These are phyloP conservation scores for Diarsia brunnea DNA, from an alignment of 2,888 invertebrate species.

Conservation along the genomic window DNA sequence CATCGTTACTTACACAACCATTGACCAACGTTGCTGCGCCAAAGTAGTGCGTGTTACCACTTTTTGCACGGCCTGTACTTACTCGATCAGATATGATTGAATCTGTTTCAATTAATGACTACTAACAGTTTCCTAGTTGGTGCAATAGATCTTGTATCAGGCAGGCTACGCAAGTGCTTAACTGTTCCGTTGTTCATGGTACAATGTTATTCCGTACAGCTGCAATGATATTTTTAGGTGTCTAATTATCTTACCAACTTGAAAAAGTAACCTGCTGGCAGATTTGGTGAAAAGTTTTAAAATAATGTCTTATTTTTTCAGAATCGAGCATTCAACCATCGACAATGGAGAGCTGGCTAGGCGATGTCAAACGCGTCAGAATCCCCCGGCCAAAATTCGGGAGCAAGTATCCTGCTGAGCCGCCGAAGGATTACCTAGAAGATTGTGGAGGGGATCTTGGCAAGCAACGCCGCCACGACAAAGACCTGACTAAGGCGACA, in stretches of 20 bases:
- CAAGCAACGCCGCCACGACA: slow-evolving; percentile 87
- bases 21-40: slow-evolving; percentile 73
- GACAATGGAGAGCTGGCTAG: slow-evolving; percentile 95
- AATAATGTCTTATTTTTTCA: slow-evolving; percentile 17
- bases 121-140: slow-evolving; percentile 66
- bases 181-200: slow-evolving; percentile 22
- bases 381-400: slow-evolving; percentile 96
- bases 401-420: slow-evolving; percentile 93
- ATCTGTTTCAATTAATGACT: slow-evolving; percentile 66
- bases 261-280: not conserved
- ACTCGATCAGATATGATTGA: slow-evolving; percentile 65
- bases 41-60: slow-evolving; percentile 73
- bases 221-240: slow-evolving; percentile 34
- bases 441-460: slow-evolving; percentile 90
- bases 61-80: slow-evolving; percentile 67
- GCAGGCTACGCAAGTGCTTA: slow-evolving; percentile 26
- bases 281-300: not conserved
- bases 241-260: not conserved
- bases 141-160: slow-evolving; percentile 56
- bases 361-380: slow-evolving; percentile 95
- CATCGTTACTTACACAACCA: slow-evolving; percentile 81
- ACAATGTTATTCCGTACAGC: not conserved
- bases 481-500: slow-evolving; percentile 92
- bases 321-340: slow-evolving; percentile 15
- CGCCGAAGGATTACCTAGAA: slow-evolving; percentile 95